Evolutionary conservation across 2,113 vertebrate genomes (phyloP), one percentile per base, ranked within the genome.

Genomic region (Willisornis vidua): DNA sequence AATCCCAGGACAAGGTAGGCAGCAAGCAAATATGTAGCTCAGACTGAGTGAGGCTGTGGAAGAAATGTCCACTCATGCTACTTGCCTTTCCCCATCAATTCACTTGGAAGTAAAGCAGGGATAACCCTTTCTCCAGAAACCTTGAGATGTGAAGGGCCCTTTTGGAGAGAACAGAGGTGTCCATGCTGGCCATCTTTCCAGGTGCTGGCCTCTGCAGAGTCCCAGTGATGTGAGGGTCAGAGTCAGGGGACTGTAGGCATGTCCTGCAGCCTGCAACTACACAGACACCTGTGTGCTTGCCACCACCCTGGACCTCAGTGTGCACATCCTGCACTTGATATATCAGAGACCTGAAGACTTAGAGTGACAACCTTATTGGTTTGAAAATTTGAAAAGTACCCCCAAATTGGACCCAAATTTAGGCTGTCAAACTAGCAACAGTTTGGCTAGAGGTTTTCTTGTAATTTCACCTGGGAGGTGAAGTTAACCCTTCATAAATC

Each of bases 251-350:
- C 4, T 6, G 4, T 13, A 3, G 3, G 16, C 7, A 23, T 0
- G 0, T 71, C 6, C 43, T 19, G 29, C 62, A 80, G 45, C 54
- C 45, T 62, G 46, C 51, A 3, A 2, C 37, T 63, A 62, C 6
- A 12, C 14, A n/a, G 43, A 48, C 18, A 10, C 13, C 6, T 18
- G 41, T 37, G 45, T 1, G 2, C 55, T 78, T 28, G 12, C 5
- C 31, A 33, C 37, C 8, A 6, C 14, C 20, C 26, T n/a, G 28
- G 39, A 8, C 4, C n/a, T 81, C 57, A n/a, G n/a, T 3, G 9
- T 1, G 1, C 23, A 58, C 9, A 37, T 66, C 5, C 41, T 49
- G 46, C 2, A 5, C 37, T 3, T 2, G 3, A 22, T 0, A 1
- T 7, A 13, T 25, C 1, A 8, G 39, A 73, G 13, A 41, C 29